Base-by-base conservation (phyloP, 2,888 invertebrate genomes). In the Papilio gigon region DNA sequence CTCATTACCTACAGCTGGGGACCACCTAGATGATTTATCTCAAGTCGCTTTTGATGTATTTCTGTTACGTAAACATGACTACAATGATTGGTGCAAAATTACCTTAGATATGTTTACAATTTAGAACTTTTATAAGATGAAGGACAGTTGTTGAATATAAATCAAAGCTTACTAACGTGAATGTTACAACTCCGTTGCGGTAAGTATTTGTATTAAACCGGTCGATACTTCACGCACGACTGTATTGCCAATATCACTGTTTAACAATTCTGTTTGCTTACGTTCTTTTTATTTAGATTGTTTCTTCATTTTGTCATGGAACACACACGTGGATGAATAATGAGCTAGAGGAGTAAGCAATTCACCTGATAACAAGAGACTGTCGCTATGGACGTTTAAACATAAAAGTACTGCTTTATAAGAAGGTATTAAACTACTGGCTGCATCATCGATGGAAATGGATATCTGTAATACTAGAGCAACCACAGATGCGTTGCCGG, bases 1-100 rank as follows among this genome's bases (percentile, higher is more conserved):
- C 40, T 60, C 60, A 60, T 60, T 60, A 60, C 22, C n/a, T n/a
- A 0, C 60, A 60, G 22, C 60, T 60, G 60, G n/a, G n/a, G n/a
- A n/a, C n/a, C n/a, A n/a, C n/a, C 40, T 40, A 22, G 22, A 40
- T 40, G 9, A 60, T 60, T 60, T 60, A 40, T 37, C 59, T 37
- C 9, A 35, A 58, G 20, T 59, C 35, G 22, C 12, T 59, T 17
- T 59, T 35, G 12, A 59, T 12, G 17, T 56, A n/a, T 3, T 30
- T 30, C 27, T 9, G 3, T 30, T 56, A 56, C 8, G 53, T 30
- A 56, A 56, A 56, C 53, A 30, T n/a, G 27, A 9, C 47, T 25
- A 50, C 12, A 1, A 11, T 11, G 22, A 47, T 14, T 50, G 22
- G 25, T 37, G 37, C 37, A 37, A 37, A 37, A 37, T 37, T 37